Conservation (phyloP, 2,888 invertebrate genomes). For the Phortica okadai region DNA sequence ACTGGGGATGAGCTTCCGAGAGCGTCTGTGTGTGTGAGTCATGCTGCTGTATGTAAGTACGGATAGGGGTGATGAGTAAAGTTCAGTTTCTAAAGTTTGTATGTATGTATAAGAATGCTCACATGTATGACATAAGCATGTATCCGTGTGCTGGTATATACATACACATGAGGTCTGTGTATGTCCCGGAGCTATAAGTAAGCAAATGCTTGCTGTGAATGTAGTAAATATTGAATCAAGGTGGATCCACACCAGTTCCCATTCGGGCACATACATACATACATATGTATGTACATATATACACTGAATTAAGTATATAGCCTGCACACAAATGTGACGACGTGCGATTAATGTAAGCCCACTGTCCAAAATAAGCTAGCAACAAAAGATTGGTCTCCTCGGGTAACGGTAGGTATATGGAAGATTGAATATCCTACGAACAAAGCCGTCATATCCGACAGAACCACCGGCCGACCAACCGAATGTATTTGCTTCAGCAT, state of each 20-base stretch:
- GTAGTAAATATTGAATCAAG: slow-evolving; percentile 60
- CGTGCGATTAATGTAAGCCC: slow-evolving; percentile 21
- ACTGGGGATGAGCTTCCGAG: slow-evolving; percentile 35
- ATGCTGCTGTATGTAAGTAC: not conserved
- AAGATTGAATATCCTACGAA: slow-evolving; percentile 61
- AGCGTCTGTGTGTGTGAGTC: slow-evolving; percentile 37
- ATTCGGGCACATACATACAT: slow-evolving; percentile 19
- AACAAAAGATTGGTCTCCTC: slow-evolving; percentile 61
- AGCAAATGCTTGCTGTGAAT: slow-evolving; percentile 45
- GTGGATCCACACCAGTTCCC: slow-evolving; percentile 45
- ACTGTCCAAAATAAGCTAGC: slow-evolving; percentile 36
- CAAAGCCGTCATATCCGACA: slow-evolving; percentile 42
- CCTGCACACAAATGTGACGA: slow-evolving; percentile 13
- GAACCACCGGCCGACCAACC: slow-evolving; percentile 1
- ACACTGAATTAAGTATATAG: not conserved
- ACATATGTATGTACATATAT: slow-evolving; percentile 29
- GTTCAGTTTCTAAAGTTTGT: not conserved
- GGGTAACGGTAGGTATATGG: slow-evolving; percentile 61
- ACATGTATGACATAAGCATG: not conserved
- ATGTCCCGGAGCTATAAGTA: slow-evolving; percentile 47
- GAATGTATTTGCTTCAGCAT: slow-evolving; percentile 37
- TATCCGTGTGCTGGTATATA: not conserved
- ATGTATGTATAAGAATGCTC: not conserved
- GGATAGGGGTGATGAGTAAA: not conserved
- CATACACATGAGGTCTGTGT: slow-evolving; percentile 38